Conservation (phyloP, 2,113 vertebrate genomes). For the Oncorhynchus keta region DNA sequence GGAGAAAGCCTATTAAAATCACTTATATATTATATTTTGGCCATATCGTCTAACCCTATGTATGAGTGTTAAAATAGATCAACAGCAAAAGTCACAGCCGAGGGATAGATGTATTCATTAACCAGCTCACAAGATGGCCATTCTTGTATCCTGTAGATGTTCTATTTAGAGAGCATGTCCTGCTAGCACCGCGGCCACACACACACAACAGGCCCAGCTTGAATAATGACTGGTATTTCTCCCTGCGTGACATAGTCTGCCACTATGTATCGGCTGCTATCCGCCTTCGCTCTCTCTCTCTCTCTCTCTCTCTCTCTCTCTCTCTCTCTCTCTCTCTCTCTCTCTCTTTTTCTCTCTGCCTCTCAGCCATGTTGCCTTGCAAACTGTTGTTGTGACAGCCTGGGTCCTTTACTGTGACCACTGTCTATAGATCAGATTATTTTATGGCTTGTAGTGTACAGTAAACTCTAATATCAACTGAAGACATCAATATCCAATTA, state of each 20-base stretch:
- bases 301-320: background rate
- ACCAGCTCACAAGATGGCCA: conserved; percentile 4
- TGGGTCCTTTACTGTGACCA: background rate
- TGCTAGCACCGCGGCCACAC: background rate
- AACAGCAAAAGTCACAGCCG: background rate
- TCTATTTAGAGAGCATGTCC: background rate
- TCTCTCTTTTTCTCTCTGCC: background rate
- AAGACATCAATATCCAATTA: background rate
- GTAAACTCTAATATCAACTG: no score
- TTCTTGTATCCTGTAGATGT: conserved; percentile 1
- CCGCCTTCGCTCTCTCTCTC: conserved; percentile 5
- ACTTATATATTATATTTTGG: no score
- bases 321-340: conserved; percentile 23
- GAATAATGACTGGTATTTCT: conserved; percentile 44
- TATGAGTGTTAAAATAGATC: background rate
- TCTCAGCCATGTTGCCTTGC: background rate
- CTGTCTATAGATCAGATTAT: background rate
- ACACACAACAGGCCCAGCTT: background rate
- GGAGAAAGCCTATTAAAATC: no score
- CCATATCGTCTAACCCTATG: no score
- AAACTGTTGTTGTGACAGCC: background rate
- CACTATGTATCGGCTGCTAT: conserved; percentile 27
- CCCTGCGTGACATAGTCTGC: conserved; percentile 24
- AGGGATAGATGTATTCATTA: conserved; percentile 1
- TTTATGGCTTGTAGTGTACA: background rate